phyloP scores from a whole-genome alignment of 2,797 vertebrate genomes.

The Forpus xanthops region DNA sequence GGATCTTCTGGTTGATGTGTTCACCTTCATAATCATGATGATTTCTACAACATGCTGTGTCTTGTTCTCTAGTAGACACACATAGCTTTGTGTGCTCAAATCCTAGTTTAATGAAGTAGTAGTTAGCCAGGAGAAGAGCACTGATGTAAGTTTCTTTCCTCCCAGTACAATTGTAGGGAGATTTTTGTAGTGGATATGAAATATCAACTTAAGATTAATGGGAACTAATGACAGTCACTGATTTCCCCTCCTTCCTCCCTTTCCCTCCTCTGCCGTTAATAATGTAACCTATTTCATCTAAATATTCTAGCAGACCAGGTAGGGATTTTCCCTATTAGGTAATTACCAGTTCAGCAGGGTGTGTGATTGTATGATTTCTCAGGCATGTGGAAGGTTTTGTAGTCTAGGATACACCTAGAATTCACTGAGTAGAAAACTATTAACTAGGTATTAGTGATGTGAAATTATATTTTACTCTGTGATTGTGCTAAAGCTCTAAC shows the following conservation, averaged over 20 bases:
- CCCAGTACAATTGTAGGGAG: not conserved
- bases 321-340: not conserved
- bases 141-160: not conserved
- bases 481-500: not conserved
- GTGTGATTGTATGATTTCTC: not conserved
- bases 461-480: not conserved
- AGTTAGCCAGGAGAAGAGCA: not conserved
- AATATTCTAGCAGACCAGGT: not conserved
- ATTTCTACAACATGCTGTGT: rapidly evolving
- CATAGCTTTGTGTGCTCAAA: not conserved
- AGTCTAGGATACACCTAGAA: not conserved
- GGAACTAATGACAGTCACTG: not conserved
- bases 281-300: not conserved
- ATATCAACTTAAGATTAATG: not conserved
- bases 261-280: not conserved
- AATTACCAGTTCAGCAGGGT: not conserved
- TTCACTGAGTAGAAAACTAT: not conserved
- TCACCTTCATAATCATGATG: not conserved
- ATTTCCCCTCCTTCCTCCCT: not conserved
- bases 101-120: not conserved
- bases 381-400: not conserved
- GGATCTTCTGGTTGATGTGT: not conserved
- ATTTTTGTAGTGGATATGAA: not conserved
- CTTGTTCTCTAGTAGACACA: not conserved
- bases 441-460: not conserved